Evolutionary conservation across 2,113 vertebrate genomes (phyloP).

Genomic region (Poicephalus meyeri): DNA sequence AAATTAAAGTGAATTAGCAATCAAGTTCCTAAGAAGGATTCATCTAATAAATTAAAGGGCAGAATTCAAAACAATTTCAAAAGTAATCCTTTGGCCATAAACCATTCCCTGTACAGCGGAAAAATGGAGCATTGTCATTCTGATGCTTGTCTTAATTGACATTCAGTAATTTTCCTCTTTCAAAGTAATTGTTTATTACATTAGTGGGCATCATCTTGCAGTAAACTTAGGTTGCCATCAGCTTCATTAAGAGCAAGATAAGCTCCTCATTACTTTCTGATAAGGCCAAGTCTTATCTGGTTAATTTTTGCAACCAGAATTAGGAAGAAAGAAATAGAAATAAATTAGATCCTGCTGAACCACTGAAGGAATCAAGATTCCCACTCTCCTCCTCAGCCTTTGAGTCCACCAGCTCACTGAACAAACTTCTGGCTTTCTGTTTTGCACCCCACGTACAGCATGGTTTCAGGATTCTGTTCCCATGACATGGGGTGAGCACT

Average conservation of each 20-base stretch:
- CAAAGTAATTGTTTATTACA: neutral
- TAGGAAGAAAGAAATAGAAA: neutral
- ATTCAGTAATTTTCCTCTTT: slow-evolving; percentile 25
- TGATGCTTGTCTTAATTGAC: slow-evolving; percentile 25
- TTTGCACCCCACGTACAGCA: rapidly evolving
- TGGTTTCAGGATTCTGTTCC: neutral
- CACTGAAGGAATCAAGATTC: neutral
- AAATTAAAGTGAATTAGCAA: slow-evolving; percentile 60
- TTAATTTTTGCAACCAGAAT: neutral
- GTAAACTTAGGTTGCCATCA: neutral
- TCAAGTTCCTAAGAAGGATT: slow-evolving; percentile 50
- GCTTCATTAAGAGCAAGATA: neutral
- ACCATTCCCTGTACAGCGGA: slow-evolving; percentile 20
- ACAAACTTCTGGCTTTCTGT: neutral
- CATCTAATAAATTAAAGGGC: slow-evolving; percentile 46
- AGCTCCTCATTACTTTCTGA: neutral
- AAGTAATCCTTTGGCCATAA: slow-evolving; percentile 48
- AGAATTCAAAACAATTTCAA: slow-evolving; percentile 54
- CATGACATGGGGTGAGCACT: rapidly evolving
- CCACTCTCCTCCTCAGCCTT: neutral
- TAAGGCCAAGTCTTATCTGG: neutral
- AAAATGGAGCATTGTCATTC: slow-evolving; percentile 41
- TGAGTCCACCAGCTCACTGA: neutral
- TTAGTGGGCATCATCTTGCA: neutral
- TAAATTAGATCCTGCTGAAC: neutral